These are phyloP conservation scores for Neodontobutis hainanensis DNA, from an alignment of 2,113 vertebrate species.

Conservation along the genomic window DNA sequence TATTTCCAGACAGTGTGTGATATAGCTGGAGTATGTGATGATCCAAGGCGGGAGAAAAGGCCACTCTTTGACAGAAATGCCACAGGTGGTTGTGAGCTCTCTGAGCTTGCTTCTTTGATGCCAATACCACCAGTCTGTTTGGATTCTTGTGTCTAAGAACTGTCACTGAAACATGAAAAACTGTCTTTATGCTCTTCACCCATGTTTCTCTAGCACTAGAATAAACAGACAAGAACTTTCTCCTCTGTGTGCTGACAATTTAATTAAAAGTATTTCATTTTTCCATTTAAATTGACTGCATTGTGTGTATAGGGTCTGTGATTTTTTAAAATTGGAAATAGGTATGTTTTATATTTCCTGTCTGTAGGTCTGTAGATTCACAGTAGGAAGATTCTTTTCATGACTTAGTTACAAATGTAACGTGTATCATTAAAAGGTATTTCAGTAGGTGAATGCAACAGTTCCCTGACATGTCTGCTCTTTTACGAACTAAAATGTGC, in stretches of 20 bases:
- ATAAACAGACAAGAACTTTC: not conserved
- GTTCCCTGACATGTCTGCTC: constrained; percentile 41
- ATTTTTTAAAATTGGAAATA: constrained; percentile 66
- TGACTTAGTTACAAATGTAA: not conserved
- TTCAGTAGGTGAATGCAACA: constrained; percentile 18
- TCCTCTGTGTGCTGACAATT: no score
- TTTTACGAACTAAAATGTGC: constrained; percentile 59
- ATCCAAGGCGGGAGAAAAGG: constrained; percentile 53
- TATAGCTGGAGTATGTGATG: constrained; percentile 14
- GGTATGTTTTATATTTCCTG: constrained; percentile 58
- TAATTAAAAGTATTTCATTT: no score
- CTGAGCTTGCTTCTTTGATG: constrained; percentile 67
- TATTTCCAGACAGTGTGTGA: constrained; percentile 7
- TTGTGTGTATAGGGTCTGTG: constrained; percentile 69
- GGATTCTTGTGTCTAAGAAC: constrained; percentile 39
- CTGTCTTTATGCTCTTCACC: constrained; percentile 1
- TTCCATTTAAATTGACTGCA: constrained; percentile 55
- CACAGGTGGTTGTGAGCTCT: constrained; percentile 59
- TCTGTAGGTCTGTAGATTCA: constrained; percentile 49
- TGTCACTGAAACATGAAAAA: constrained; percentile 10
- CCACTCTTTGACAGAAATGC: constrained; percentile 61
- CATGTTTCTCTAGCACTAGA: not conserved
- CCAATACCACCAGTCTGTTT: constrained; percentile 42
- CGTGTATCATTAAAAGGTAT: not conserved
- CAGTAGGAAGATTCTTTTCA: constrained; percentile 44